These are phyloP conservation scores for Lasioglossum pauxillum DNA, from an alignment of 2,888 invertebrate species.

Conservation along the genomic window DNA sequence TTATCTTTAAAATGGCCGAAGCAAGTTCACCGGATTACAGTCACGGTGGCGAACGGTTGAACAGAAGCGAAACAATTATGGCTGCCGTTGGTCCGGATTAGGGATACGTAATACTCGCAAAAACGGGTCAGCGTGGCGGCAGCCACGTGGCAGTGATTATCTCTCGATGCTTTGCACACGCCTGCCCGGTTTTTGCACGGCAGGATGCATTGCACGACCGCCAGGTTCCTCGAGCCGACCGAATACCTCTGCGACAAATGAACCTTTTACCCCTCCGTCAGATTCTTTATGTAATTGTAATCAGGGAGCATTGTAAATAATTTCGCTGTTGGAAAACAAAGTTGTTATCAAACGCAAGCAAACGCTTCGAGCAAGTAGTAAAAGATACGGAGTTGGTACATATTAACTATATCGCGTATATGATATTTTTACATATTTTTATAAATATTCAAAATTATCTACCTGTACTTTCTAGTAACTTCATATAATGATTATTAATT, in stretches of 20 bases:
- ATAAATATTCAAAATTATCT: too few relatives aligned
- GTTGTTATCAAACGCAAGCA: background rate
- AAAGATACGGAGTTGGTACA: too few relatives aligned
- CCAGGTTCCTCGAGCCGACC: slow-evolving; percentile 49
- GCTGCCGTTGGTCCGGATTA: slow-evolving; percentile 70
- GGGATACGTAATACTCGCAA: slow-evolving; percentile 72
- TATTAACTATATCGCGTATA: too few relatives aligned
- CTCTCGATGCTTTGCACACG: slow-evolving; percentile 70
- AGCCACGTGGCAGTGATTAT: slow-evolving; percentile 74
- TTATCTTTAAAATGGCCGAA: slow-evolving; percentile 33
- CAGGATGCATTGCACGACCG: slow-evolving; percentile 63
- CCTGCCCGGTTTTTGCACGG: slow-evolving; percentile 65
- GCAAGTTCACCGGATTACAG: slow-evolving; percentile 61
- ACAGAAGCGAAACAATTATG: slow-evolving; percentile 69
- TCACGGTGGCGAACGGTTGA: slow-evolving; percentile 62
- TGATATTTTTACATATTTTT: too few relatives aligned
- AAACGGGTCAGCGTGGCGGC: slow-evolving; percentile 67
- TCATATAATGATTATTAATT: too few relatives aligned
- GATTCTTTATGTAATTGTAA: background rate
- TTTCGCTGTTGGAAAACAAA: background rate
- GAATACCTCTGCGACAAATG: slow-evolving; percentile 62
- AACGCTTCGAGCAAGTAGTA: background rate
- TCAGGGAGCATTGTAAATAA: background rate
- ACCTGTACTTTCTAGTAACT: too few relatives aligned
- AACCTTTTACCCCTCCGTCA: background rate